Conservation (phyloP, 2,113 vertebrate species). For the Athene noctua region DNA sequence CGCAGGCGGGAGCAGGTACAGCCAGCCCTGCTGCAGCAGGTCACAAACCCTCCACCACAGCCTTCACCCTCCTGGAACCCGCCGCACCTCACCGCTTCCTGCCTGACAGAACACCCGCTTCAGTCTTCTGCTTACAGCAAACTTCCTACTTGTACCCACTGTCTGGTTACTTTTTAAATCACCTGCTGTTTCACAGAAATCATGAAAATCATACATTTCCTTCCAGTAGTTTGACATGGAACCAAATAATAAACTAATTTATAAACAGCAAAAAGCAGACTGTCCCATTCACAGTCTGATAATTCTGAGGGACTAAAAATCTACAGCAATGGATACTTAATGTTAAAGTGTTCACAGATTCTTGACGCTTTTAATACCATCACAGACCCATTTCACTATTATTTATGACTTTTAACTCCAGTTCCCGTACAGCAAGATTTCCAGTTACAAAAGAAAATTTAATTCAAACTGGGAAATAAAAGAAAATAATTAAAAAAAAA, state of each 20-base stretch:
- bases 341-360: neutral
- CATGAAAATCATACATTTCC: neutral
- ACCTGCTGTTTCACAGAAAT: neutral
- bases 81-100: neutral
- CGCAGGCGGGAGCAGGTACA: neutral
- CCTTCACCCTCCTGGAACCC: no score
- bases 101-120: no score
- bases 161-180: neutral
- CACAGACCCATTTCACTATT: neutral
- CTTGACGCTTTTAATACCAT: neutral
- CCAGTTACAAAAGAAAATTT: neutral
- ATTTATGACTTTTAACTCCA: neutral
- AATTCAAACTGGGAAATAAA: neutral
- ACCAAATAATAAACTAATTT: neutral
- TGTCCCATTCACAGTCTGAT: neutral
- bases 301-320: neutral
- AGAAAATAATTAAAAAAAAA: neutral
- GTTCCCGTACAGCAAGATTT: neutral
- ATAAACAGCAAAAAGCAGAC: neutral
- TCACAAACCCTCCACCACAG: neutral
- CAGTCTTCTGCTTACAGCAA: no score
- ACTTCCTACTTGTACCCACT: neutral
- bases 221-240: neutral
- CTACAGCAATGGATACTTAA: neutral
- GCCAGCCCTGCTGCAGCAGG: neutral